Percentiles rank a stretch among this genome's conserved stretches.
These are phyloP conservation scores for Reinhardtius hippoglossoides DNA, from an alignment of 2,113 vertebrate species.

Conservation along the genomic window DNA sequence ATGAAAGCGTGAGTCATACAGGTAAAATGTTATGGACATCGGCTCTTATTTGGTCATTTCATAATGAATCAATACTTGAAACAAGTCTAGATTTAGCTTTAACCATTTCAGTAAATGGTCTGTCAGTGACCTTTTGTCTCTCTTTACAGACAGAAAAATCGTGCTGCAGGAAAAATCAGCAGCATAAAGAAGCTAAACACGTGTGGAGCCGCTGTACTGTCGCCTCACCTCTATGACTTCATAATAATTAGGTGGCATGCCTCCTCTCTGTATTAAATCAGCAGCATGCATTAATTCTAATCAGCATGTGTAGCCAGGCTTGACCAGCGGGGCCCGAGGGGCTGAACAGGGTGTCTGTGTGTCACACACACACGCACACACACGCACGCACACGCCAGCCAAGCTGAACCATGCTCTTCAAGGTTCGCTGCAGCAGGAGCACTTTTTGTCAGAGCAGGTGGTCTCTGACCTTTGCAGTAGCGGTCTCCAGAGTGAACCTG, in stretches of 20 bases:
- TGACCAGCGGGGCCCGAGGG: slow-evolving; percentile 61
- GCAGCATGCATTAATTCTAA: slow-evolving; percentile 77
- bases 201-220: slow-evolving; percentile 18
- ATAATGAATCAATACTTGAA: neutral
- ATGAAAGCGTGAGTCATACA: too few species aligned
- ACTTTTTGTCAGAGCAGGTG: slow-evolving; percentile 37
- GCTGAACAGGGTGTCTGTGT: neutral
- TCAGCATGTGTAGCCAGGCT: slow-evolving; percentile 75
- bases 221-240: slow-evolving; percentile 64
- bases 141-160: neutral
- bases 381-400: neutral
- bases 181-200: slow-evolving; percentile 14
- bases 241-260: slow-evolving; percentile 69
- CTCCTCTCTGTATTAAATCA: slow-evolving; percentile 74
- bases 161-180: slow-evolving; percentile 6
- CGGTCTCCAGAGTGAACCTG: slow-evolving; percentile 15
- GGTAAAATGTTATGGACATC: too few species aligned
- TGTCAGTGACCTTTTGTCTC: neutral
- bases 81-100: neutral
- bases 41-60: too few species aligned
- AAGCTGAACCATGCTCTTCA: slow-evolving; percentile 59
- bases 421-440: slow-evolving; percentile 50
- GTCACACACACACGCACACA: neutral
- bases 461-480: slow-evolving; percentile 54
- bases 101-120: neutral